Evolutionary conservation across 2,113 vertebrate genomes (phyloP).

Genomic region (Halcyon malimbica): DNA sequence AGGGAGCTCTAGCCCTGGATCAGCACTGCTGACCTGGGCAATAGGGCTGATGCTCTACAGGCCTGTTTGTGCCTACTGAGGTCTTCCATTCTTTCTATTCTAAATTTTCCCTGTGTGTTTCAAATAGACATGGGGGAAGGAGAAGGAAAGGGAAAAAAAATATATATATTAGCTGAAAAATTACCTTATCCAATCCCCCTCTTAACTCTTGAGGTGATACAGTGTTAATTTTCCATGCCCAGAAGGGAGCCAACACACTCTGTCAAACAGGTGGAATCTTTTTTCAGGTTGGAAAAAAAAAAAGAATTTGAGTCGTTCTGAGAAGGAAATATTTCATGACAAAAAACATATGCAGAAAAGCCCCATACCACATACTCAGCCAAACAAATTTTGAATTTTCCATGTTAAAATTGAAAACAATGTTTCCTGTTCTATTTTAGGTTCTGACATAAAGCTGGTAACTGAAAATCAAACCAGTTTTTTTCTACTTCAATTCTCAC

Average conservation of each 20-base stretch:
- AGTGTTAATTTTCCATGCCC: neutral
- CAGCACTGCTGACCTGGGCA: neutral
- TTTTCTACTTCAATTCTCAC: neutral
- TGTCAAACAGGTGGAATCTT: neutral
- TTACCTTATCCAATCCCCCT: neutral
- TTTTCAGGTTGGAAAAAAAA: conserved; percentile 1
- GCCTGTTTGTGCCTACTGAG: neutral
- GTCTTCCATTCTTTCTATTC: neutral
- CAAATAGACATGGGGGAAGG: neutral
- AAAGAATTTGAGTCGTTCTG: neutral
- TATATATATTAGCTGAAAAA: neutral
- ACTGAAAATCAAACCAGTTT: neutral
- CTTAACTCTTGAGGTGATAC: neutral
- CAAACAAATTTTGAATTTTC: neutral
- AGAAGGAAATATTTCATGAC: conserved; percentile 1
- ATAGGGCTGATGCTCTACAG: neutral
- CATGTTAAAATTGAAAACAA: neutral
- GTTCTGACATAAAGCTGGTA: neutral
- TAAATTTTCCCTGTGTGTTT: neutral
- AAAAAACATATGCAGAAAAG: neutral
- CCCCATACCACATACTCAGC: neutral
- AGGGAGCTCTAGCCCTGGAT: neutral
- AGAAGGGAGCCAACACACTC: neutral
- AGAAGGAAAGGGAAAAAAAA: neutral
- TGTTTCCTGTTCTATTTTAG: conserved; percentile 21